Evolutionary conservation across 2,888 invertebrate genomes (phyloP).

Genomic region (Eremobia ochroleuca): DNA sequence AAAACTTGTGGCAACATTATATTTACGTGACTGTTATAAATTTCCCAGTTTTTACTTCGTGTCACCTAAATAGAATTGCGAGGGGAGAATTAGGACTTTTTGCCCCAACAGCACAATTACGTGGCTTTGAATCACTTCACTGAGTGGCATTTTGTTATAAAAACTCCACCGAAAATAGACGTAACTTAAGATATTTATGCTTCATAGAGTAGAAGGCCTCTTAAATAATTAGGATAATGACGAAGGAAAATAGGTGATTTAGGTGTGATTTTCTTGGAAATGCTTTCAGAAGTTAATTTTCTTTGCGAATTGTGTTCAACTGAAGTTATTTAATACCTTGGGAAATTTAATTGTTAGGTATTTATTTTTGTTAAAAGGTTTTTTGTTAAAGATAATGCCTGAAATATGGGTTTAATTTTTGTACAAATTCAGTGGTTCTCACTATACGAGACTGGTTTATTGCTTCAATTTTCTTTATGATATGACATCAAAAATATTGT

Average conservation of each 20-base stretch:
- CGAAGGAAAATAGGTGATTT: conserved; percentile 57
- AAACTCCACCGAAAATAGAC: conserved; percentile 71
- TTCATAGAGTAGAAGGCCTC: conserved; percentile 65
- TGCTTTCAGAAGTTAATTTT: conserved; percentile 36
- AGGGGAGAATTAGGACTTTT: conserved; percentile 79
- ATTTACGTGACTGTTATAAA: conserved; percentile 80
- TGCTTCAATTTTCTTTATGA: conserved; percentile 52
- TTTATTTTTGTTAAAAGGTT: conserved; percentile 26
- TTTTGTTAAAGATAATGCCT: conserved; percentile 17
- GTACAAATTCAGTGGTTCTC: conserved; percentile 28
- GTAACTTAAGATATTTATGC: conserved; percentile 69
- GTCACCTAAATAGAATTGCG: conserved; percentile 80
- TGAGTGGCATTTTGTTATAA: conserved; percentile 72
- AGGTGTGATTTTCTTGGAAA: conserved; percentile 46
- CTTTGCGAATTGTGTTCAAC: conserved; percentile 39
- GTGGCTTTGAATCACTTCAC: conserved; percentile 76
- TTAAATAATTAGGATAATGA: conserved; percentile 67
- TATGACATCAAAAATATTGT: conserved; percentile 42
- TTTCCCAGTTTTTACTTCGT: conserved; percentile 81
- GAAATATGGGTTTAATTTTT: conserved; percentile 26
- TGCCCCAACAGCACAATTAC: conserved; percentile 80
- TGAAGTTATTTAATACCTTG: conserved; percentile 42
- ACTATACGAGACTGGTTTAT: conserved; percentile 42
- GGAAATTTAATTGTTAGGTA: conserved; percentile 11
- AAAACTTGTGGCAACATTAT: conserved; percentile 81